Evolutionary conservation across 2,888 invertebrate species (phyloP).

Genomic region (Drosophila falleni): DNA sequence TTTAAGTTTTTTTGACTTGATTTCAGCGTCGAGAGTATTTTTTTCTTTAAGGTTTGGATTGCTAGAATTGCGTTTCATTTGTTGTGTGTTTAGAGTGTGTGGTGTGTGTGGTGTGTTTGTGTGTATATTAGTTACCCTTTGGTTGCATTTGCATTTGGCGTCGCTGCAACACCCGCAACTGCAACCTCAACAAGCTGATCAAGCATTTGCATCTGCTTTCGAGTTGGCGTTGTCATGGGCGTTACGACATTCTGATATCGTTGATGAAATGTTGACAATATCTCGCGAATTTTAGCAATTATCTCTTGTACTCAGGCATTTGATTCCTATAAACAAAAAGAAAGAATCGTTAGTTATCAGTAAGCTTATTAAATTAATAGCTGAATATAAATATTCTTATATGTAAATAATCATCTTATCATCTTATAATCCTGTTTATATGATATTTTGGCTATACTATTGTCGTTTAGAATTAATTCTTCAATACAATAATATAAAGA

Average conservation of each 20-base stretch:
- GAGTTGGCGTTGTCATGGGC: conserved; percentile 84
- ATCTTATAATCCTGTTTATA: too few species aligned
- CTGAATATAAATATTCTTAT: too few species aligned
- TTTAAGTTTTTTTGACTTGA: conserved; percentile 36
- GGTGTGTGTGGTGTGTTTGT: conserved; percentile 32
- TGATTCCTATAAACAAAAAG: conserved; percentile 88
- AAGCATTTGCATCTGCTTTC: conserved; percentile 73
- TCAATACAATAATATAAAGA: too few species aligned
- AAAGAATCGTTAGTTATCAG: conserved; percentile 24
- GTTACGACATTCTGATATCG: conserved; percentile 87
- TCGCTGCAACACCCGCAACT: conserved; percentile 30
- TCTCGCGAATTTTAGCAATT: conserved; percentile 93
- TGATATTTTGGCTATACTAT: too few species aligned
- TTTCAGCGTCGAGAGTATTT: conserved; percentile 39
- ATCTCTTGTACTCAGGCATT: conserved; percentile 96
- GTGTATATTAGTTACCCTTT: conserved; percentile 53
- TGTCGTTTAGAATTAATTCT: too few species aligned
- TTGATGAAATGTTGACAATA: conserved; percentile 89
- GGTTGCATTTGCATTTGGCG: conserved; percentile 44
- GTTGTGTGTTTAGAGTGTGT: conserved; percentile 37
- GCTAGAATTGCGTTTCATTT: conserved; percentile 60
- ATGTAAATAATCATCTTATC: too few species aligned
- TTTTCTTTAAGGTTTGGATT: conserved; percentile 54
- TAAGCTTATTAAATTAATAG: not conserved
- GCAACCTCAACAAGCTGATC: conserved; percentile 61